A percentile compares a stretch with the other conserved stretches of the same genome.
phyloP scores from a whole-genome alignment of 2,888 invertebrate species.

The Sphaeridia pumilis region DNA sequence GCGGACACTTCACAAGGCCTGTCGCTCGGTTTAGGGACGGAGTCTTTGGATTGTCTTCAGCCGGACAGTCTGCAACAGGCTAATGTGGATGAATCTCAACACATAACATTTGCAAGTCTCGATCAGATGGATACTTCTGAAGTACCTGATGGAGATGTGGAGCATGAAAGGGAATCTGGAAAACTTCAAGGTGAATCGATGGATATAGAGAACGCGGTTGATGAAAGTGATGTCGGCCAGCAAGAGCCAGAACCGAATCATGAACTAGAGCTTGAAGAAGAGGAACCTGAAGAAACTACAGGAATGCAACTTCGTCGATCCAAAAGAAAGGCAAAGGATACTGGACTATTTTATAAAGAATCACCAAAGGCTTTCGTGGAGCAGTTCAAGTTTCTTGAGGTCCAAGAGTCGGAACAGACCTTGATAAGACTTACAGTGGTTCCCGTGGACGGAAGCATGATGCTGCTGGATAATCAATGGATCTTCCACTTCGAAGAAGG shows the following conservation, averaged over 20 bases:
- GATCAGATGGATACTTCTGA: background rate
- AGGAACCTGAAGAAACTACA: background rate
- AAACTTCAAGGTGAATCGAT: too few relatives aligned
- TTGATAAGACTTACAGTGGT: background rate
- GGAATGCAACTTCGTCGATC: background rate
- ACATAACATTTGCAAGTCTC: background rate
- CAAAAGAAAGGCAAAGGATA: background rate
- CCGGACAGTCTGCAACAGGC: background rate
- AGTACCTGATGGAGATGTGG: background rate
- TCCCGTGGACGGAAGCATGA: background rate
- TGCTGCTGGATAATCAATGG: slow-evolving; percentile 1
- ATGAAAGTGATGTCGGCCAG: background rate
- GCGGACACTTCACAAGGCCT: background rate
- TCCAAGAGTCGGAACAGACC: background rate
- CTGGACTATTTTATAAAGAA: background rate
- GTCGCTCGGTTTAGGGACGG: background rate
- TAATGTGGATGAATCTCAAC: background rate
- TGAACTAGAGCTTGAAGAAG: background rate
- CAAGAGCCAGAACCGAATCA: background rate
- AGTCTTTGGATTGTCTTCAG: too few relatives aligned
- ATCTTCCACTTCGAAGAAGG: background rate
- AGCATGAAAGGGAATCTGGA: background rate
- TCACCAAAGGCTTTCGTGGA: background rate
- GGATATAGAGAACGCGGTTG: too few relatives aligned
- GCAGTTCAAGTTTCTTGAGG: background rate